These are phyloP conservation scores for Phasia obesa DNA, from an alignment of 2,888 invertebrate genomes.

Conservation along the genomic window DNA sequence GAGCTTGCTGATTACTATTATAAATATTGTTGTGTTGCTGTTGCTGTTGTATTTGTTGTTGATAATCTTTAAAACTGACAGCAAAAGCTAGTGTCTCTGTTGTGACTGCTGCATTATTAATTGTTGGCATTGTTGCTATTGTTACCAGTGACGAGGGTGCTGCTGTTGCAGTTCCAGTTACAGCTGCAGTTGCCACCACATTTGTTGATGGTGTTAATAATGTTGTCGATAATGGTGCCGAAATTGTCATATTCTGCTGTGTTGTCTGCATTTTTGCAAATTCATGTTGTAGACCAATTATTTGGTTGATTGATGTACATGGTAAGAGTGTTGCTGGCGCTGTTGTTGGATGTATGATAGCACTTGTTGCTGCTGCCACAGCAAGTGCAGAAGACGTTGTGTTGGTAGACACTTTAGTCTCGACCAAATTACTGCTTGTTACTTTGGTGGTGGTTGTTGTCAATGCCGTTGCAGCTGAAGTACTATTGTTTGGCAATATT, in stretches of 20 bases:
- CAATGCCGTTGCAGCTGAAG: background rate
- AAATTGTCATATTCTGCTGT: constrained; percentile 40
- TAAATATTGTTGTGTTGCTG: constrained; percentile 35
- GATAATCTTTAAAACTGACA: constrained; percentile 43
- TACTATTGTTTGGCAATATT: constrained; percentile 2
- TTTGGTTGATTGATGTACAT: constrained; percentile 71
- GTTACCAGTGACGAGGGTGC: constrained; percentile 62
- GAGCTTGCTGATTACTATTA: constrained; percentile 45
- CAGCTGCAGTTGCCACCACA: constrained; percentile 9
- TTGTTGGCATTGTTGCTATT: constrained; percentile 61
- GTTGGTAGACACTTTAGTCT: constrained; percentile 64
- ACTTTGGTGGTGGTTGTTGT: background rate
- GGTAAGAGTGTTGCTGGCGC: constrained; percentile 53
- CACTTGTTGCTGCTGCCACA: constrained; percentile 59
- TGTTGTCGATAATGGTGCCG: constrained; percentile 67
- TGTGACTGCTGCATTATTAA: constrained; percentile 36
- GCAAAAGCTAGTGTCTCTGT: constrained; percentile 41
- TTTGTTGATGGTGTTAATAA: constrained; percentile 57
- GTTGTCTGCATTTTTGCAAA: constrained; percentile 36
- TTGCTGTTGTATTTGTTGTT: constrained; percentile 53
- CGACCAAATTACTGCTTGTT: constrained; percentile 37
- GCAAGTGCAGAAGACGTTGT: constrained; percentile 53
- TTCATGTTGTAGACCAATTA: constrained; percentile 70
- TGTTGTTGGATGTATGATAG: constrained; percentile 56
- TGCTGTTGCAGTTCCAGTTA: constrained; percentile 26